These are phyloP conservation scores for Megaptera novaeangliae DNA, from an alignment of 2,113 vertebrate genomes.

Conservation along the genomic window DNA sequence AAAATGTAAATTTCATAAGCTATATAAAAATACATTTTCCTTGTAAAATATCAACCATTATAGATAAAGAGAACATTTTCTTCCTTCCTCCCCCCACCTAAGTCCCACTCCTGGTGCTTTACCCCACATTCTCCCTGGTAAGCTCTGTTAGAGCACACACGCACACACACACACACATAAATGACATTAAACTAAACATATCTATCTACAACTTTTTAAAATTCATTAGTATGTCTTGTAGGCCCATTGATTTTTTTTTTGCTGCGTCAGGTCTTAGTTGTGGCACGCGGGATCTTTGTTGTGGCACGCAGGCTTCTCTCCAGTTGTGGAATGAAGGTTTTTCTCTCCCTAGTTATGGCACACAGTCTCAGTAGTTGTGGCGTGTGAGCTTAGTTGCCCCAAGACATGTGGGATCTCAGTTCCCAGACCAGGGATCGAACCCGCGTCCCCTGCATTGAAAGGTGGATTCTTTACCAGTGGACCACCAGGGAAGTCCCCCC, in stretches of 20 bases:
- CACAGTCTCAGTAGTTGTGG: too few species aligned
- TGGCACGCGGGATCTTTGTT: too few species aligned
- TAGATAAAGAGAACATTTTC: background rate
- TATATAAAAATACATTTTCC: background rate
- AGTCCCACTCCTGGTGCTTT: background rate
- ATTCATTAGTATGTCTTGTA: background rate
- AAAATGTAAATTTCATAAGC: background rate
- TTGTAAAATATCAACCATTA: background rate
- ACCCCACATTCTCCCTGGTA: background rate
- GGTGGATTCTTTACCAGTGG: too few species aligned
- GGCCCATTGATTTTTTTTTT: background rate
- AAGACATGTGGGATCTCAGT: too few species aligned
- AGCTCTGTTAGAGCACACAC: background rate
- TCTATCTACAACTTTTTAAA: background rate
- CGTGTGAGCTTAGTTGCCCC: too few species aligned
- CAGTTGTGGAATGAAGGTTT: too few species aligned
- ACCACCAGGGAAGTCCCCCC: background rate
- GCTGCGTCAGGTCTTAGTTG: too few species aligned
- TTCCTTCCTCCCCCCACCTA: background rate
- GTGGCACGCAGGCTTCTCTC: fast-evolving
- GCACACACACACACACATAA: background rate
- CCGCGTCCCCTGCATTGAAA: too few species aligned
- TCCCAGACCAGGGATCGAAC: too few species aligned
- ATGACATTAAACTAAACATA: background rate
- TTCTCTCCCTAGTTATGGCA: too few species aligned